phyloP scores from a whole-genome alignment of 1,140 invertebrate genomes.

The Periplaneta americana region DNA sequence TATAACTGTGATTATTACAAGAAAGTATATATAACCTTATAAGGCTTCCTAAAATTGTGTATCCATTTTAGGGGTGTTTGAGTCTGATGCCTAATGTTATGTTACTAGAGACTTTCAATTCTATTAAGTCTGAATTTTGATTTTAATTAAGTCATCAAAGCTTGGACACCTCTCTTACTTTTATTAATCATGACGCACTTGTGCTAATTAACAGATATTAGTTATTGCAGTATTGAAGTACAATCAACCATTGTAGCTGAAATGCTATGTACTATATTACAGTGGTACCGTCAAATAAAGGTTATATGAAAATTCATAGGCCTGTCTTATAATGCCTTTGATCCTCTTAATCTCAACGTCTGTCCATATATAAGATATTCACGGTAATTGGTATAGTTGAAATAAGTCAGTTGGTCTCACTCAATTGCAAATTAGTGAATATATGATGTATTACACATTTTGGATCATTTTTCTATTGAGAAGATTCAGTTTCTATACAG shows the following conservation, averaged over 20 bases:
- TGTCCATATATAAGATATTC: too few relatives aligned
- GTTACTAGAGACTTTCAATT: neutral
- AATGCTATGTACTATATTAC: neutral
- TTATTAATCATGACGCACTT: neutral
- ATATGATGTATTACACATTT: too few relatives aligned
- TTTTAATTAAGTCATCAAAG: neutral
- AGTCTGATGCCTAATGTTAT: neutral
- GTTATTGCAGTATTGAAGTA: neutral
- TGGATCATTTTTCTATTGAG: too few relatives aligned
- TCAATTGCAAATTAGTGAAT: too few relatives aligned
- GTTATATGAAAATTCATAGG: conserved; percentile 5
- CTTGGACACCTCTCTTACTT: neutral
- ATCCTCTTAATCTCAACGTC: too few relatives aligned
- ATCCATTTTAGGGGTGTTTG: neutral
- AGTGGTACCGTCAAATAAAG: conserved; percentile 1
- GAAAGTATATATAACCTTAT: neutral
- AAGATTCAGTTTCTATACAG: too few relatives aligned
- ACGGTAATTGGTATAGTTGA: too few relatives aligned
- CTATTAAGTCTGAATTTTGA: neutral
- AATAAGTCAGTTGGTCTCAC: too few relatives aligned
- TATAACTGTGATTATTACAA: neutral
- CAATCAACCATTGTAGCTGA: neutral
- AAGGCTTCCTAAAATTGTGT: neutral
- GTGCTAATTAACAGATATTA: neutral
- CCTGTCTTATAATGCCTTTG: conserved; percentile 1